phyloP scores from a whole-genome alignment of 2,888 invertebrate species.

The Orgyia antiqua region DNA sequence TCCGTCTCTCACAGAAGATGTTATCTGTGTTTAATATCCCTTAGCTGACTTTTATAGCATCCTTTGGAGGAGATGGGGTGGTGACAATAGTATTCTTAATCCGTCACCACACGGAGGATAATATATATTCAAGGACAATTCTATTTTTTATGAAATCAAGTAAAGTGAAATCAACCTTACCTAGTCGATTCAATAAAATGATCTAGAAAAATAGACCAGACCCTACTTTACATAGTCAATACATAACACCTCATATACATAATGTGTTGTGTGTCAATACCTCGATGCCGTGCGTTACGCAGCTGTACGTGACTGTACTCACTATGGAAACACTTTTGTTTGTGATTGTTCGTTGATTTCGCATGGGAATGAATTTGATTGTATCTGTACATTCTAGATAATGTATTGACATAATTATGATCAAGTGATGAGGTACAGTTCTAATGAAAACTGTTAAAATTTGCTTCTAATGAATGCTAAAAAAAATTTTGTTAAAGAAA shows the following conservation, averaged over 20 bases:
- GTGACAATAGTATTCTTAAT: too few relatives aligned
- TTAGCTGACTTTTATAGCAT: too few relatives aligned
- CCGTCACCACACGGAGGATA: too few relatives aligned
- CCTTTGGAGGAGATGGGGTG: too few relatives aligned
- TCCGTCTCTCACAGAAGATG: too few relatives aligned
- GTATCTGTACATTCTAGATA: conserved; percentile 1
- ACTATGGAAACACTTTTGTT: conserved; percentile 16
- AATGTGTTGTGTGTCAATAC: conserved; percentile 17
- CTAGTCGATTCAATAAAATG: background rate
- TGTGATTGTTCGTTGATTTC: conserved; percentile 22
- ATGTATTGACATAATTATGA: conserved; percentile 7
- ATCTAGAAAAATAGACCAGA: conserved; percentile 4
- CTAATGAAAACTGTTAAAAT: too few relatives aligned
- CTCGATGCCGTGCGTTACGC: conserved; percentile 19
- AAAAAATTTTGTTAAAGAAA: too few relatives aligned
- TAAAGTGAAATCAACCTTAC: background rate
- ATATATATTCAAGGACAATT: too few relatives aligned
- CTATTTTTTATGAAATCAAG: too few relatives aligned
- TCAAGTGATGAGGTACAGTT: background rate
- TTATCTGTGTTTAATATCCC: too few relatives aligned
- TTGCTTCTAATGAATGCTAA: too few relatives aligned
- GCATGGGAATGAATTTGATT: conserved; percentile 10
- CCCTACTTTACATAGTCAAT: conserved; percentile 6
- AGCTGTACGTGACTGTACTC: conserved; percentile 26
- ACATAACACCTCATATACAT: conserved; percentile 16